phyloP scores from a whole-genome alignment of 2,797 vertebrate genomes.

The Epinephelus malabaricus region DNA sequence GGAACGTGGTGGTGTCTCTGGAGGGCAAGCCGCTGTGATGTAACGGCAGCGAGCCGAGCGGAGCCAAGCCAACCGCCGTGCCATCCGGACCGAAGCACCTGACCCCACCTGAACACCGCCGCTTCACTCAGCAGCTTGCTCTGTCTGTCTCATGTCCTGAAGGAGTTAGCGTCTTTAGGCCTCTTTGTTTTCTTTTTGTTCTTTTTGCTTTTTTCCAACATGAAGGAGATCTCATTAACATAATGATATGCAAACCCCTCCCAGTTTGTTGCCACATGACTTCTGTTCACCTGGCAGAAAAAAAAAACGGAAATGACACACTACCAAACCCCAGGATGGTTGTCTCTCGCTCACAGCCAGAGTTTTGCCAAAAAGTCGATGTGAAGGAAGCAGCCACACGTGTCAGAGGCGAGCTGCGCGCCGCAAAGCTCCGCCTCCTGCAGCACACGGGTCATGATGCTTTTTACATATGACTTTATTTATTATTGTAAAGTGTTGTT shows the following conservation, averaged over 20 bases:
- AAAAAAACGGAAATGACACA: conserved; percentile 12
- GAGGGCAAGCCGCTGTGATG: conserved; percentile 97
- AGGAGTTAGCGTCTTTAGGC: conserved; percentile 90
- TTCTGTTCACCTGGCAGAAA: conserved; percentile 85
- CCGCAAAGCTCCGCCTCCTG: conserved; percentile 58
- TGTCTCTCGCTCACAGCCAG: conserved; percentile 81
- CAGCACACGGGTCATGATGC: conserved; percentile 83
- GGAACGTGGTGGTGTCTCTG: conserved; percentile 96
- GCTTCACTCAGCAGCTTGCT: conserved; percentile 91
- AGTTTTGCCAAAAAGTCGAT: conserved; percentile 87
- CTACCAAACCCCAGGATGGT: conserved; percentile 82
- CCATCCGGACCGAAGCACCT: conserved; percentile 86
- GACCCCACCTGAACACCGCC: conserved; percentile 70
- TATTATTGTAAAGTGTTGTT: conserved; percentile 90
- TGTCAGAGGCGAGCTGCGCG: conserved; percentile 35
- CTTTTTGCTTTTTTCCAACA: conserved; percentile 69
- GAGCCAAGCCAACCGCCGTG: conserved; percentile 71
- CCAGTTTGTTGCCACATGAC: conserved; percentile 89
- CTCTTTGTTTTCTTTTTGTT: conserved; percentile 67
- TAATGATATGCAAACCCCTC: conserved; percentile 83
- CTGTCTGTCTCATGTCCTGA: conserved; percentile 85
- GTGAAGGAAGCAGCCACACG: conserved; percentile 70
- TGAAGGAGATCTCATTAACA: conserved; percentile 91
- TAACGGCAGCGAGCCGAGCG: conserved; percentile 51
- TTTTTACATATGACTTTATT: conserved; percentile 90